Evolutionary conservation across 2,888 invertebrate species (phyloP).

Genomic region (Lasioglossum marginatum): DNA sequence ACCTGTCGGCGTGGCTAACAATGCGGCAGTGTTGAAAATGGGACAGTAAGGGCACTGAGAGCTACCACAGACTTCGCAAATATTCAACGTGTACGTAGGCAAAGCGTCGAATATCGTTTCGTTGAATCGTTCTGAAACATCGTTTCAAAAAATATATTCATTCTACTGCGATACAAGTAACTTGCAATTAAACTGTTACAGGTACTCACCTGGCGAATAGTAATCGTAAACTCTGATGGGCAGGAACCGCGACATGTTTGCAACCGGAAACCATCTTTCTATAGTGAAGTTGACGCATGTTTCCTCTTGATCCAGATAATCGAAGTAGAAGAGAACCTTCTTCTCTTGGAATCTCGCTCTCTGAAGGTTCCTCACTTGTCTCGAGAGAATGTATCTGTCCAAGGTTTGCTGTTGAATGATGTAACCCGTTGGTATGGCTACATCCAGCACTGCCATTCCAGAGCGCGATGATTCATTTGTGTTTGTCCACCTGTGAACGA

Average conservation of each 20-base stretch:
- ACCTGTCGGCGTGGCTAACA: conserved; percentile 76
- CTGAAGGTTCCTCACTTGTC: conserved; percentile 91
- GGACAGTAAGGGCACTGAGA: conserved; percentile 97
- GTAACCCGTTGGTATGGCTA: conserved; percentile 95
- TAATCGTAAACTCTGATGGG: conserved; percentile 97
- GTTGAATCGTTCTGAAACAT: conserved; percentile 92
- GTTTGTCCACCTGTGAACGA: conserved; percentile 90
- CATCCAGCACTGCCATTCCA: conserved; percentile 95
- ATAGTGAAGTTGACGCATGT: conserved; percentile 97
- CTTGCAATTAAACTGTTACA: neutral
- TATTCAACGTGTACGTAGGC: conserved; percentile 94
- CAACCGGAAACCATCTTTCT: conserved; percentile 98
- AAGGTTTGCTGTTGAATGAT: conserved; percentile 95
- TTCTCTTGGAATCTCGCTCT: conserved; percentile 92
- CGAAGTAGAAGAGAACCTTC: conserved; percentile 96
- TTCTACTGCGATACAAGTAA: neutral
- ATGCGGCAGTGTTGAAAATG: conserved; percentile 90
- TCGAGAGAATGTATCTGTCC: conserved; percentile 93
- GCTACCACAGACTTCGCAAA: conserved; percentile 97
- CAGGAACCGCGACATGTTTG: conserved; percentile 97
- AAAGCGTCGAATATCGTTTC: conserved; percentile 95
- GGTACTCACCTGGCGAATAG: conserved; percentile 94
- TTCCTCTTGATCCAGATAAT: conserved; percentile 92
- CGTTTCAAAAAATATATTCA: conserved; percentile 65
- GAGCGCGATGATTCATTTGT: conserved; percentile 92